Conservation (phyloP, 1,140 invertebrate genomes). For the Hycleus phaleratus region DNA sequence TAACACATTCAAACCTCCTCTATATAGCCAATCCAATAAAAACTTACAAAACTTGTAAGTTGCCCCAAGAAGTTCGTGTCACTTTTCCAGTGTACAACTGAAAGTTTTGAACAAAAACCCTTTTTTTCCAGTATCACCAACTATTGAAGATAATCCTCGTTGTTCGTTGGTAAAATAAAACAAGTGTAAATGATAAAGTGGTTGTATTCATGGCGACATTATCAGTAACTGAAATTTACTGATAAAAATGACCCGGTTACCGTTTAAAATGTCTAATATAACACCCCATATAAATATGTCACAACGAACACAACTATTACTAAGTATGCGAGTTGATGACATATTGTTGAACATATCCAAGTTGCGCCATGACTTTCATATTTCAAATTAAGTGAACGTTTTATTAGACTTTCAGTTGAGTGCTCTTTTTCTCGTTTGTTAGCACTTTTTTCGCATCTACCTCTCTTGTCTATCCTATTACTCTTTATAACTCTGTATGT, state of each 20-base stretch:
- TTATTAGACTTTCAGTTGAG: slow-evolving; percentile 16
- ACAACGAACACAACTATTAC: slow-evolving; percentile 1
- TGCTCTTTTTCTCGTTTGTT: slow-evolving; percentile 11
- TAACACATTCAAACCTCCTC: no score
- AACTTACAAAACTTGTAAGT: no score
- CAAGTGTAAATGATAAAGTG: slow-evolving; percentile 11
- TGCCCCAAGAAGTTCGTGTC: no score
- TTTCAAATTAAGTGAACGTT: slow-evolving; percentile 18
- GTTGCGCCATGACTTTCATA: slow-evolving; percentile 14
- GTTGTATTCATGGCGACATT: slow-evolving; percentile 11
- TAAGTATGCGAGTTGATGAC: slow-evolving; percentile 8
- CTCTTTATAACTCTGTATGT: no score
- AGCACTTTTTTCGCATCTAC: no score
- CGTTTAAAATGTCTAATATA: slow-evolving; percentile 10
- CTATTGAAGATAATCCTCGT: no score
- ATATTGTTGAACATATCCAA: slow-evolving; percentile 15
- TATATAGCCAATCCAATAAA: no score
- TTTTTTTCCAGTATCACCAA: no score
- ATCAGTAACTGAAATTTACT: slow-evolving; percentile 7
- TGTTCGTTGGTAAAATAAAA: background rate
- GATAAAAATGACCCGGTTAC: slow-evolving; percentile 11
- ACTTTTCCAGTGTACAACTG: no score
- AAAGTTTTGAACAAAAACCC: no score
- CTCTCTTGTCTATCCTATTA: no score
- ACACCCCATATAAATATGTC: slow-evolving; percentile 13